Evolutionary conservation across 1,140 invertebrate genomes (phyloP).

Genomic region (Triops cancriformis): DNA sequence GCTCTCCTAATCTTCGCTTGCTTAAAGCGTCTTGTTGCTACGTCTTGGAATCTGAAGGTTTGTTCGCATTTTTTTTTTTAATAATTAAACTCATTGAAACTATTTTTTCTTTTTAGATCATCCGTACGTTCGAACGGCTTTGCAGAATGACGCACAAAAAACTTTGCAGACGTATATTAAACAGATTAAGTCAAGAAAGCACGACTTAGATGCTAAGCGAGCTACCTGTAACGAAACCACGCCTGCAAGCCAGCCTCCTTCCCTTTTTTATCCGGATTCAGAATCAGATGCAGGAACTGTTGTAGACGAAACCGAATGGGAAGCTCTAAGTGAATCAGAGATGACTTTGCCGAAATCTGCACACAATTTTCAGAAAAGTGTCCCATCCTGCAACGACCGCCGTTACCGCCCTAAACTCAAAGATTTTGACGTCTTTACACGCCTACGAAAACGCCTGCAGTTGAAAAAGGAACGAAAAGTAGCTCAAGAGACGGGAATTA

Average conservation of each 20-base stretch:
- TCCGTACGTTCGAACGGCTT: background rate
- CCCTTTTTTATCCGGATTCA: background rate
- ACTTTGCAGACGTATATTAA: background rate
- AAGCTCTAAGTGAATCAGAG: background rate
- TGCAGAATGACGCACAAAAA: background rate
- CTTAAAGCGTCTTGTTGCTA: background rate
- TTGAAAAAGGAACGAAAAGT: background rate
- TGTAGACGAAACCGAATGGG: background rate
- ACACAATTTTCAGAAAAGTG: background rate
- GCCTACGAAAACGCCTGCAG: background rate
- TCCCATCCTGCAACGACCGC: background rate
- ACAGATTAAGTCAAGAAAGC: background rate
- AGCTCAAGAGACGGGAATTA: background rate
- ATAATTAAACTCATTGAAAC: background rate
- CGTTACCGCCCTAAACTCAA: background rate
- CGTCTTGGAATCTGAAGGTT: constrained; percentile 3
- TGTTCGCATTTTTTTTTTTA: background rate
- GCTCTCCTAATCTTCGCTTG: background rate
- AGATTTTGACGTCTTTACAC: background rate
- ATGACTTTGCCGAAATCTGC: background rate
- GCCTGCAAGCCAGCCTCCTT: background rate
- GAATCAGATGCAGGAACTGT: background rate
- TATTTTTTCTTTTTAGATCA: background rate
- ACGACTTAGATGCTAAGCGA: background rate
- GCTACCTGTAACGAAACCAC: background rate